A percentile compares a stretch with the other conserved stretches of the same genome.
These are phyloP conservation scores for Prostheceraeus crozeri DNA, from an alignment of 2,888 invertebrate species.

Conservation along the genomic window DNA sequence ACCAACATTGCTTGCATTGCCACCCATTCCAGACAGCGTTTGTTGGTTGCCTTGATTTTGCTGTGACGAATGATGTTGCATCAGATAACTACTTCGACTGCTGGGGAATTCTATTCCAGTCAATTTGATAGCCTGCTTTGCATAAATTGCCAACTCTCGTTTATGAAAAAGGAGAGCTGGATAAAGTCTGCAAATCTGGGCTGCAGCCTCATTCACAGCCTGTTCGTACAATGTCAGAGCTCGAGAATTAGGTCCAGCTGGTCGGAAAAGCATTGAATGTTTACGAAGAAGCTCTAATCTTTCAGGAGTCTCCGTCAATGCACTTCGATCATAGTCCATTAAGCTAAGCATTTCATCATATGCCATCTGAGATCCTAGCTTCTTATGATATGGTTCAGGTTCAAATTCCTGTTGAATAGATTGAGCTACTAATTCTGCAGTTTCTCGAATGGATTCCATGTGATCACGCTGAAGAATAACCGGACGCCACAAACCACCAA, in stretches of 20 bases:
- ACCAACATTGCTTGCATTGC: no score
- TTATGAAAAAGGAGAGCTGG: slow-evolving; percentile 38
- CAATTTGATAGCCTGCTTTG: slow-evolving; percentile 31
- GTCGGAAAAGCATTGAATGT: slow-evolving; percentile 37
- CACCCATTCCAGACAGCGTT: no score
- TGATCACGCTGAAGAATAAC: slow-evolving; percentile 18
- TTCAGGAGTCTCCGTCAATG: slow-evolving; percentile 13
- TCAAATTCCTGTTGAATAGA: slow-evolving; percentile 14
- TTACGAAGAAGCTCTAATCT: slow-evolving; percentile 24
- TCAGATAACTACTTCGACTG: not conserved
- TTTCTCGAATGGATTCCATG: slow-evolving; percentile 11
- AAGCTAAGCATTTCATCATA: slow-evolving; percentile 36
- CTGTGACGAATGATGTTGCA: no score
- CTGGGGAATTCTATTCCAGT: slow-evolving; percentile 35
- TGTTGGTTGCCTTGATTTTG: no score
- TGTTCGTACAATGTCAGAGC: slow-evolving; percentile 32
- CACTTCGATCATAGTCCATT: slow-evolving; percentile 28
- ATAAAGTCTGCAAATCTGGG: slow-evolving; percentile 34
- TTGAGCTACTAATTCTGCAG: not conserved
- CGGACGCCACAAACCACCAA: slow-evolving; percentile 21
- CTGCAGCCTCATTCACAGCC: slow-evolving; percentile 37
- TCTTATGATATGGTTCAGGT: slow-evolving; percentile 35
- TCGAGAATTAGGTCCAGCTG: slow-evolving; percentile 34
- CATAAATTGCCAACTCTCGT: slow-evolving; percentile 30
- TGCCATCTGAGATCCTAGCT: slow-evolving; percentile 31